A percentile compares a stretch with the other conserved stretches of the same genome.
Conservation (phyloP, 2,888 invertebrate genomes). For the Zele albiditarsus region DNA sequence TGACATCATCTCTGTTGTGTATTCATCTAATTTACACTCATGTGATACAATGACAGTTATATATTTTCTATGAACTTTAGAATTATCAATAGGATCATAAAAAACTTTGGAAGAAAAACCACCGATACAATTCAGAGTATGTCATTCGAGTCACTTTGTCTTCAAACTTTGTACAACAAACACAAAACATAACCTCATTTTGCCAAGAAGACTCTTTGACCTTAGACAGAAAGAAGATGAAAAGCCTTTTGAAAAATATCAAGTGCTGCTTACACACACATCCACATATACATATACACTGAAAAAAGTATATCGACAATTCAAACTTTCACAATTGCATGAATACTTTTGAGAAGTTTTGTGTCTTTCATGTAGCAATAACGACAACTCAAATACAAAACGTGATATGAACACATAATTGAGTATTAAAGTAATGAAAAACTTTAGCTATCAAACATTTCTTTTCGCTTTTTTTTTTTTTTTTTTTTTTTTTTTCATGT, state of each 20-base stretch:
- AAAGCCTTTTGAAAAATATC: neutral
- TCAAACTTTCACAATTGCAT: neutral
- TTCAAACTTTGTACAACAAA: neutral
- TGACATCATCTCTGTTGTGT: neutral
- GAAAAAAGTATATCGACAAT: neutral
- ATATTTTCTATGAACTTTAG: neutral
- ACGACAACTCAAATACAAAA: neutral
- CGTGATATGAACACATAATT: slow-evolving; percentile 1
- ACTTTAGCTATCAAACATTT: neutral
- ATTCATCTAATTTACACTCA: neutral
- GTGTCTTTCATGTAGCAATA: neutral
- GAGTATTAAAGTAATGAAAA: neutral
- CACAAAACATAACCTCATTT: neutral
- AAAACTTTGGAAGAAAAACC: neutral
- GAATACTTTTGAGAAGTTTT: neutral
- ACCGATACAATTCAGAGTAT: neutral
- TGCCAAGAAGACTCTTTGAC: neutral
- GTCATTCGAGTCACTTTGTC: neutral
- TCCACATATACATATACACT: neutral
- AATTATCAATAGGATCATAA: neutral
- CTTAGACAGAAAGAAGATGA: neutral
- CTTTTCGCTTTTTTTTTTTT: neutral
- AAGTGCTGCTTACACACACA: neutral
- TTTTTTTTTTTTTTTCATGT: neutral
- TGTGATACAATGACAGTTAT: neutral